These are phyloP conservation scores for Pimephales promelas DNA, from an alignment of 2,113 vertebrate genomes.

Conservation along the genomic window DNA sequence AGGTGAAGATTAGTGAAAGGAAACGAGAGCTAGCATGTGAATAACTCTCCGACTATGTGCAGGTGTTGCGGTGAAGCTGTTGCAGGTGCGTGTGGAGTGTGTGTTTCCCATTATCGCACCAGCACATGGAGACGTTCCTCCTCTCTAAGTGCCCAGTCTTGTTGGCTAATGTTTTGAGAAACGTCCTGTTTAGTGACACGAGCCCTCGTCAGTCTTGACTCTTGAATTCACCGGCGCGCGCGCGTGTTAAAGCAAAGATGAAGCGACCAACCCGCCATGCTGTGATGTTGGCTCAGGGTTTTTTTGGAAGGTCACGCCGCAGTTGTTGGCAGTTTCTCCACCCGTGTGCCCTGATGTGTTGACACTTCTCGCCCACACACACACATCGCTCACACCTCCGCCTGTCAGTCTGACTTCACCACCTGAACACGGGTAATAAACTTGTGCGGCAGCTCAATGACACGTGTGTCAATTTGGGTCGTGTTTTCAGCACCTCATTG, in stretches of 20 bases:
- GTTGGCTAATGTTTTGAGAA: not conserved
- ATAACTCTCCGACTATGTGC: not conserved
- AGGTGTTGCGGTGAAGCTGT: not conserved
- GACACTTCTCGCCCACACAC: conserved; percentile 21
- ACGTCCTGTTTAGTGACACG: not conserved
- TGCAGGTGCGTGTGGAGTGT: not conserved
- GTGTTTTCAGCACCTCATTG: not conserved
- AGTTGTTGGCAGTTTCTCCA: conserved; percentile 15
- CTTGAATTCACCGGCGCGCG: not conserved
- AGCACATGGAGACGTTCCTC: not conserved
- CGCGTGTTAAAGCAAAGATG: not conserved
- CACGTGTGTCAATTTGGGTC: not conserved
- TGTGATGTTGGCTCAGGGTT: not conserved
- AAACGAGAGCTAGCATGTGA: too few species aligned
- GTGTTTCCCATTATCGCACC: conserved; percentile 1
- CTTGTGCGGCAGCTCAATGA: not conserved
- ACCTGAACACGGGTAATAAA: conserved; percentile 26
- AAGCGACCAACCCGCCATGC: not conserved
- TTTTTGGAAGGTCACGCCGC: conserved; percentile 3
- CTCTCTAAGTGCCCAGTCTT: not conserved
- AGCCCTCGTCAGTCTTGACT: not conserved
- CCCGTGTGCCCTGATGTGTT: conserved; percentile 7
- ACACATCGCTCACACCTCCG: conserved; percentile 24
- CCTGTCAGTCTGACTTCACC: conserved; percentile 12
- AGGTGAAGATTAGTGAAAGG: too few species aligned